phyloP scores from a whole-genome alignment of 2,888 invertebrate species.

The Andricus curvator region DNA sequence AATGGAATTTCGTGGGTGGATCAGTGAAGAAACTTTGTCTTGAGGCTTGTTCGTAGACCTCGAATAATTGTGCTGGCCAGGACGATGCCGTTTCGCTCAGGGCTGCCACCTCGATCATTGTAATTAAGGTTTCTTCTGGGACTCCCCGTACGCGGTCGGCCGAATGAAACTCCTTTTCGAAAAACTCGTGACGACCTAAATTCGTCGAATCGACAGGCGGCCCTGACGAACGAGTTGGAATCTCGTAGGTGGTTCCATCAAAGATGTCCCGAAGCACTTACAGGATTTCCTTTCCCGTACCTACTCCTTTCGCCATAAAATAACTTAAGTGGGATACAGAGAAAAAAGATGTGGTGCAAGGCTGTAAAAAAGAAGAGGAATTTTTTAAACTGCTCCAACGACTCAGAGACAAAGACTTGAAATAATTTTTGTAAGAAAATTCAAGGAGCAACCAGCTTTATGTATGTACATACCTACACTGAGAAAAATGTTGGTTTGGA shows the following conservation, averaged over 20 bases:
- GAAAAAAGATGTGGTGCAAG: constrained; percentile 26
- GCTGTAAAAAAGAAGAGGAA: constrained; percentile 32
- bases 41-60: constrained; percentile 50
- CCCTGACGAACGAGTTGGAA: constrained; percentile 59
- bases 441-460: neutral
- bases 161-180: constrained; percentile 51
- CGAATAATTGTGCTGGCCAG: constrained; percentile 45
- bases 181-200: constrained; percentile 51
- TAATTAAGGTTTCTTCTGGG: constrained; percentile 63
- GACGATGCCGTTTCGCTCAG: constrained; percentile 52
- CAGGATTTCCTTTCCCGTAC: constrained; percentile 28
- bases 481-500: no score
- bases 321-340: constrained; percentile 28
- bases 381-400: constrained; percentile 28
- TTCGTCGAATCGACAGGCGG: constrained; percentile 66
- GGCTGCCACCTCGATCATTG: constrained; percentile 62
- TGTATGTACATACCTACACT: no score
- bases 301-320: constrained; percentile 28
- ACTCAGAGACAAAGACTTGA: neutral
- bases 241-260: constrained; percentile 67
- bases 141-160: constrained; percentile 50
- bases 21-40: constrained; percentile 55
- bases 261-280: constrained; percentile 39
- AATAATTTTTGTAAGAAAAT: neutral
- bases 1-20: constrained; percentile 61